These are phyloP conservation scores for Fringilla coelebs DNA, from an alignment of 2,797 vertebrate species.

Conservation along the genomic window DNA sequence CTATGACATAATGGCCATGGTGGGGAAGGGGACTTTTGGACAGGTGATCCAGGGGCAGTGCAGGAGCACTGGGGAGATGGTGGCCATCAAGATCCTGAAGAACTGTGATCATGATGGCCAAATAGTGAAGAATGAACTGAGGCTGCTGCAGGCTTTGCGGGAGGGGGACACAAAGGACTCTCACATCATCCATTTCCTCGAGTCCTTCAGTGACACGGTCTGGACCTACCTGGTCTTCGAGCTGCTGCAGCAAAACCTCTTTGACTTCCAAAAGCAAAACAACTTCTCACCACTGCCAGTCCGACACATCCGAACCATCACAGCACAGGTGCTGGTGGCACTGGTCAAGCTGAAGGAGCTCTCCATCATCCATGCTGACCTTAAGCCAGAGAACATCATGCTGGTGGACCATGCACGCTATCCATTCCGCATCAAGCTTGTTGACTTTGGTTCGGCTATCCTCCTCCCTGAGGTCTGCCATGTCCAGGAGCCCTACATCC, in stretches of 20 bases:
- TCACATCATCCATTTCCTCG: conserved; percentile 73
- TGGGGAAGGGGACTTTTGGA: conserved; percentile 78
- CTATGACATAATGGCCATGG: conserved; percentile 71
- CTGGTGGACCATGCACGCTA: conserved; percentile 74
- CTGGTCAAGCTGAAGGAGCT: conserved; percentile 76
- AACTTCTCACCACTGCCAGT: conserved; percentile 69
- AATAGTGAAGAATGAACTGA: conserved; percentile 73
- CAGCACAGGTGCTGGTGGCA: conserved; percentile 71
- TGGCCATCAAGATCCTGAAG: conserved; percentile 77
- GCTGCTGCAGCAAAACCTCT: conserved; percentile 77
- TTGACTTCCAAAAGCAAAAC: conserved; percentile 75
- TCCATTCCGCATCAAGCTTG: conserved; percentile 79
- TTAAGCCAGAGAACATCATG: conserved; percentile 82
- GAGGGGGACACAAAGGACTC: conserved; percentile 57
- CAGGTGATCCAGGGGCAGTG: conserved; percentile 75
- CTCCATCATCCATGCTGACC: conserved; percentile 76
- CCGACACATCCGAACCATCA: conserved; percentile 75
- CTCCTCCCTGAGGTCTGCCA: conserved; percentile 69
- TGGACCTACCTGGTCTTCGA: conserved; percentile 79
- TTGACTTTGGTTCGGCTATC: conserved; percentile 79
- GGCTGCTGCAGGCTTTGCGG: conserved; percentile 63
- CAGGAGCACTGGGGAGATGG: conserved; percentile 73
- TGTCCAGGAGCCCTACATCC: conserved; percentile 75
- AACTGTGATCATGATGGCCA: conserved; percentile 44
- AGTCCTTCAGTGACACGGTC: conserved; percentile 65